Evolutionary conservation across 2,888 invertebrate species (phyloP).

Genomic region (Sipunculus nudus): DNA sequence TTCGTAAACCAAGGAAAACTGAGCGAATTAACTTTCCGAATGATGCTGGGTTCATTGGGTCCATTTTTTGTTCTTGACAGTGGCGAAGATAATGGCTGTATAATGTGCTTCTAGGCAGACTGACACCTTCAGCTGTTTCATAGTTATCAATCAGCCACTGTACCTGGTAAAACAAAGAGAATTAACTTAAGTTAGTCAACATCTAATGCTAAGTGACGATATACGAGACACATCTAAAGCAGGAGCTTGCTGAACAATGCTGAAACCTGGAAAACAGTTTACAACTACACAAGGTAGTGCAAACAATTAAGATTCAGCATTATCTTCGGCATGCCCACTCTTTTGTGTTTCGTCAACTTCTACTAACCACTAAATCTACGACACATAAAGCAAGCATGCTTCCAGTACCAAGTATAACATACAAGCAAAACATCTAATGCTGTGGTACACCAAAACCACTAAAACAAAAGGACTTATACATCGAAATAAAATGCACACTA

Average conservation of each 20-base stretch:
- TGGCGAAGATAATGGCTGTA: conserved; percentile 98
- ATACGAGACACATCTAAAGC: background rate
- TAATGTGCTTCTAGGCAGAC: conserved; percentile 90
- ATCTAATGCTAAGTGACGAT: background rate
- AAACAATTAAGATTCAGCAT: no score
- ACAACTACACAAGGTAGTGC: no score
- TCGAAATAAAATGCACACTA: background rate
- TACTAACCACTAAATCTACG: no score
- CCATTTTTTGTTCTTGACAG: conserved; percentile 86
- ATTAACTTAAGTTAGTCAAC: no score
- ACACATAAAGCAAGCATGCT: no score
- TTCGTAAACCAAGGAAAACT: conserved; percentile 94
- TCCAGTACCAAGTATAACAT: background rate
- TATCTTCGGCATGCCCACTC: no score
- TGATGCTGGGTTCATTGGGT: conserved; percentile 98
- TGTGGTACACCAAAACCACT: background rate
- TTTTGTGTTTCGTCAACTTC: no score
- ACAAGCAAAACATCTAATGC: background rate
- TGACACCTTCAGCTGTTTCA: conserved; percentile 95
- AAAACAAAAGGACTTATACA: background rate
- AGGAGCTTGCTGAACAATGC: background rate
- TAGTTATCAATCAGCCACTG: conserved; percentile 96
- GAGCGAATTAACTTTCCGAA: conserved; percentile 99
- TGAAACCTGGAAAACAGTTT: background rate
- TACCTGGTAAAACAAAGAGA: no score